Evolutionary conservation across 2,888 invertebrate genomes (phyloP).

Genomic region (Acleris sparsana): DNA sequence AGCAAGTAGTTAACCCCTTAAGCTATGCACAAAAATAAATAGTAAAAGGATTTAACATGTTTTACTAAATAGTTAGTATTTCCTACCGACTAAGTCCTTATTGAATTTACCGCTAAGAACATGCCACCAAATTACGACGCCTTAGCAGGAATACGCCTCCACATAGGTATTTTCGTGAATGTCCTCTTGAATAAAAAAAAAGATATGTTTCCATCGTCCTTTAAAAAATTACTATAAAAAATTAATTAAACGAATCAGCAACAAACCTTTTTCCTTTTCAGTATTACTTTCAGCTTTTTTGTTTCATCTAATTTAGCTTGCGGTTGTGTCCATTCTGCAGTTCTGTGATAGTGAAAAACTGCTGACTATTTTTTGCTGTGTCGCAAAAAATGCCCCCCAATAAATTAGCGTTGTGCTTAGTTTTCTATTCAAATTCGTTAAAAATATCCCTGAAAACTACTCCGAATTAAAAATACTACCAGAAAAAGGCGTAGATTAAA

Average conservation of each 20-base stretch:
- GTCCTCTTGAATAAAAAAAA: slow-evolving; percentile 9
- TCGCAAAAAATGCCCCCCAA: neutral
- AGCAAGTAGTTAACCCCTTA: no score
- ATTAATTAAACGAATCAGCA: slow-evolving; percentile 32
- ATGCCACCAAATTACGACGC: neutral
- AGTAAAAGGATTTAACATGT: no score
- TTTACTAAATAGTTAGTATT: neutral
- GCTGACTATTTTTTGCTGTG: neutral
- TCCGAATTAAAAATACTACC: no score
- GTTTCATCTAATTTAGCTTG: slow-evolving; percentile 46
- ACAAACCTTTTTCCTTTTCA: slow-evolving; percentile 34
- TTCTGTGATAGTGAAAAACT: neutral
- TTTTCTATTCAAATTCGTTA: no score
- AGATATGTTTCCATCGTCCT: slow-evolving; percentile 27
- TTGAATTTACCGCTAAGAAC: no score
- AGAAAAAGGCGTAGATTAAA: no score
- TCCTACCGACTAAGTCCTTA: no score
- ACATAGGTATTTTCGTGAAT: slow-evolving; percentile 1
- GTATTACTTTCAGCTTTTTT: slow-evolving; percentile 40
- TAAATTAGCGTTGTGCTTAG: no score
- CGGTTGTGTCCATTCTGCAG: slow-evolving; percentile 9
- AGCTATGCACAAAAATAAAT: no score
- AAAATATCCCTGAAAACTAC: no score
- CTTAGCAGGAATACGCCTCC: neutral
- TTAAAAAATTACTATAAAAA: slow-evolving; percentile 35